Base-by-base conservation (phyloP, 1,140 invertebrate species). In the Scaptomyza hsui region DNA sequence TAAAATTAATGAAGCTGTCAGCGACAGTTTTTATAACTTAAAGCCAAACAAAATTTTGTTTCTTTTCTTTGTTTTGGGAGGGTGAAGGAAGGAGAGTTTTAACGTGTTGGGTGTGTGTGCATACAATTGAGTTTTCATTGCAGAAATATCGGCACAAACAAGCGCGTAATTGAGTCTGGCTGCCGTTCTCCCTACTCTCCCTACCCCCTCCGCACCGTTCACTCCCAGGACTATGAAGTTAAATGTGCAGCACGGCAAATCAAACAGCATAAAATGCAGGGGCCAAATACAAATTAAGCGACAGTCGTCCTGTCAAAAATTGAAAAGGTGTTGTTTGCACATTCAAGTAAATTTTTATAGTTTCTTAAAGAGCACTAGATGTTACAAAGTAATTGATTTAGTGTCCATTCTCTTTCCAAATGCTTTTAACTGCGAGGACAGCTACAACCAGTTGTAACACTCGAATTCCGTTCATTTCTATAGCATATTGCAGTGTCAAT, bases 111-210 rank as follows among this genome's bases (percentile, higher is more conserved):
- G 18, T 45, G 51, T 41, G 55, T 47, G 52, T 29, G 55, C 71
- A 79, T 45, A 45, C 52, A 80, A 81, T 81, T 76, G 52, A 73
- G 78, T 76, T 81, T 68, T 81, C 79, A 80, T 72, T 72, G 78
- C 78, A 37, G 62, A 80, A 80, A 76, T 77, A 81, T 77, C 64
- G 63, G 45, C 24, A 57, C 73, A 86, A 81, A 88, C 70, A 77
- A 72, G 69, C 60, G 51, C 65, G 77, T 78, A 88, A 85, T 86
- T 81, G 77, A 85, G 76, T 85, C 77, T 64, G 80, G 44, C 47
- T 26, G 19, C 21, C 47, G 19, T 10, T 10, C 35, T 19, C 10
- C 18, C 12, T 19, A 15, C 19, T 45, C 21, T n/a, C 1, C 1
- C 6, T 1, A 7, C 26, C n/a, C n/a, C n/a, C n/a, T n/a, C n/a